Base-by-base conservation (phyloP, 2,113 vertebrate species). In the Lycocorax pyrrhopterus region DNA sequence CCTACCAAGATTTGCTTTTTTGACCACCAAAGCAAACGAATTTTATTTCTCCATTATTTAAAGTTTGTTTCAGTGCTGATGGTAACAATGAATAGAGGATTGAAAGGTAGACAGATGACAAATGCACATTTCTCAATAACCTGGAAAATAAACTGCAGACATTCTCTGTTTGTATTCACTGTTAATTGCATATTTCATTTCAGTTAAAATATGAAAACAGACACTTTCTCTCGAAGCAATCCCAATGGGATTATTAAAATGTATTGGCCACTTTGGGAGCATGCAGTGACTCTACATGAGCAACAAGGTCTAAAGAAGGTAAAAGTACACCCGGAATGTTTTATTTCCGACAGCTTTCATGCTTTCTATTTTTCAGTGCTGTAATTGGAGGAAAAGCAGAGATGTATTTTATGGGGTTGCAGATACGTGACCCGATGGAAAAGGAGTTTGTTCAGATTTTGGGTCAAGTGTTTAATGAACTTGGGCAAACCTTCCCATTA, bases 341-440 rank as follows among this genome's bases (percentile, higher is more conserved):
- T 74, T 74, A 26, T 37, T 72, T 78, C 66, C 2, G 0, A n/a
- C 6, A 55, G 10, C 4, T 56, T 23, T 73, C 43, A 43, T 0
- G 0, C 26, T 59, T 93, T 59, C 33, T 47, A 4, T 47, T 91
- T 82, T 71, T 95, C 43, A 44, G 3, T 41, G 10, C 2, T 79
- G 26, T 32, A 69, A 76, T 4, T 53, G 25, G 29, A 85, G 17
- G 22, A 85, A 73, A 62, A 56, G 5, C 13, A 73, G 25, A 83
- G 4, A 16, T 73, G 6, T 37, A 30, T 68, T 82, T 87, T 73
- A 30, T 37, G 13, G 22, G 7, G 9, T 35, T 69, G 46, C 21
- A 89, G 43, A 51, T n/a, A 20, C 7, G 39, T 27, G 41, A 56
- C 10, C 55, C 4, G 9, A 30, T 21, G 21, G 22, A 87, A 77